Percentiles rank a stretch among this genome's conserved stretches.
These are phyloP conservation scores for Drosophila lacteicornis DNA, from an alignment of 1,140 invertebrate species.

Conservation along the genomic window DNA sequence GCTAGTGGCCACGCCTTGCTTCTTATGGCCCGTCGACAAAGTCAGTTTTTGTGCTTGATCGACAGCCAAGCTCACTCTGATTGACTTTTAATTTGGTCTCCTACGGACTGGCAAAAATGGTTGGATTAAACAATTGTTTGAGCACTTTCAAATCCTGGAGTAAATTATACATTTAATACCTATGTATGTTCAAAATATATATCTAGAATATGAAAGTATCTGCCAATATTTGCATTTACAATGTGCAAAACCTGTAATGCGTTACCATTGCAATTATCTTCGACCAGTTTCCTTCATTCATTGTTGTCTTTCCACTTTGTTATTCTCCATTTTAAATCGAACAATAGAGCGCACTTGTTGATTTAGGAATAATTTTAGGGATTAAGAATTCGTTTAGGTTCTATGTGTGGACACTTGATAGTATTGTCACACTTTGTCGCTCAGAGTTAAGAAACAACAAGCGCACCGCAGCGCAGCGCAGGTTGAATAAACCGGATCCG, in stretches of 20 bases:
- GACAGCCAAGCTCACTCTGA: constrained; percentile 15
- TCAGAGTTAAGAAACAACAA: constrained; percentile 35
- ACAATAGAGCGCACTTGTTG: neutral
- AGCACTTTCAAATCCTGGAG: constrained; percentile 16
- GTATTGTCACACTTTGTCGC: constrained; percentile 36
- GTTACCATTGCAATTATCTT: constrained; percentile 6
- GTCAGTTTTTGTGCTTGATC: constrained; percentile 18
- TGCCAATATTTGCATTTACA: neutral
- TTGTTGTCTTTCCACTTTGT: constrained; percentile 3
- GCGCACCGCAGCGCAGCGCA: constrained; percentile 5
- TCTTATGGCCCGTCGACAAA: neutral
- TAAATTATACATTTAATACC: neutral
- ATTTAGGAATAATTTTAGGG: neutral
- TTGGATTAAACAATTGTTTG: constrained; percentile 10
- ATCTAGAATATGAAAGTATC: neutral
- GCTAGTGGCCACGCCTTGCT: constrained; percentile 35
- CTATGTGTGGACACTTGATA: constrained; percentile 5
- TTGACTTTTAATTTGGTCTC: constrained; percentile 26
- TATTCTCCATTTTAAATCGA: neutral
- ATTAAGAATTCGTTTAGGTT: neutral
- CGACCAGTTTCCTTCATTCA: neutral
- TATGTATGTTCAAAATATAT: neutral
- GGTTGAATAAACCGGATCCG: constrained; percentile 58
- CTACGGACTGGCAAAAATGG: neutral
- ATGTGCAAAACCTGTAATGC: neutral